Base-by-base conservation (phyloP, 1,140 invertebrate genomes). In the Diachasma alloeum region DNA sequence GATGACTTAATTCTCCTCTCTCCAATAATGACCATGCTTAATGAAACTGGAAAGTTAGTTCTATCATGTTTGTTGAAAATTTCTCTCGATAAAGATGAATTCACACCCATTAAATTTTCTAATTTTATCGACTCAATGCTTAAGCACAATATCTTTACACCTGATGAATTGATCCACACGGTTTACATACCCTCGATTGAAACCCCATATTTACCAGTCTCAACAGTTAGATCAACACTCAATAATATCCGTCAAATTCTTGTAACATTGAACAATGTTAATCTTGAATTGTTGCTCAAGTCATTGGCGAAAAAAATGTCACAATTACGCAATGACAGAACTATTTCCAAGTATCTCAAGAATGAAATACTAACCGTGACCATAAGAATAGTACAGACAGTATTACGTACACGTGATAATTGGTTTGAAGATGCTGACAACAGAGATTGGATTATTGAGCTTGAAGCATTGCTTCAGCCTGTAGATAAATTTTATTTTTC, bases 121-220 rank as follows among this genome's bases (percentile, higher is more conserved):
- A 2, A 79, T 26, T 74, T 88, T 4, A 31, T 88, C 0, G 17
- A 37, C 26, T 17, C 72, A 8, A 46, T 80, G 19, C 13, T 85
- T 2, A 63, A 83, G 0, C 48, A 63, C 4, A 46, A 22, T 19
- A 5, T 84, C 15, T 72, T 82, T 9, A 63, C 46, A 0, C 42
- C 75, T 3, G 69, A 87, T 9, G 82, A 87, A 8, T 15, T 88
- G 0, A 67, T 87, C 4, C 85, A 85, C 17, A 79, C 80, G 26
- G 78, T 89, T 48, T 83, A 85, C 11, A 81, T 83, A 17, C 83
- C 86, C 0, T 83, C 78, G 36, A 72, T 90, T 6, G 19, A 80
- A 0, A 37, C 42, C 0, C 59, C 82, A 15, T 5, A 11, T 9
- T 81, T 81, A 31, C 67, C 80, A 0, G 22, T 42, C 0, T 56